Percentiles rank a stretch among this genome's conserved stretches.
phyloP scores from a whole-genome alignment of 1,140 invertebrate species.

The Drosophila erecta region DNA sequence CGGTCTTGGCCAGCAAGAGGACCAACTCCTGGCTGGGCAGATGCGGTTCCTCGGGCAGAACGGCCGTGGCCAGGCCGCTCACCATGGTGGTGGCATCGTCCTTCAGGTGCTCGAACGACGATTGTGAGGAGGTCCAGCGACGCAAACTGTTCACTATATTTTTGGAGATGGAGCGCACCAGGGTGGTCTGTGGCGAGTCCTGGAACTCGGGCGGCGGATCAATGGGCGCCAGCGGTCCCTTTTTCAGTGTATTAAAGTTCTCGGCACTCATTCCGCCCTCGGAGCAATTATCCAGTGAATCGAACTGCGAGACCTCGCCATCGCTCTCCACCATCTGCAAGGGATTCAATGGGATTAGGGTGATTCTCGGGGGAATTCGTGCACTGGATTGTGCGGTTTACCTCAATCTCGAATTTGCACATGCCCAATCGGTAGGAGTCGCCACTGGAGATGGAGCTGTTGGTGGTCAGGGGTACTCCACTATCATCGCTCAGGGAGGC shows the following conservation, averaged over 20 bases:
- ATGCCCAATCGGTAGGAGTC: conserved; percentile 85
- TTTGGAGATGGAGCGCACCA: conserved; percentile 78
- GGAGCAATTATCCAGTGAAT: conserved; percentile 88
- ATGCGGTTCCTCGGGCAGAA: conserved; percentile 19
- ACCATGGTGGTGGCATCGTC: conserved; percentile 57
- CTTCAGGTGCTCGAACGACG: conserved; percentile 77
- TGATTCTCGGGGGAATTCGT: not conserved
- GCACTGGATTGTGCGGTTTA: conserved; percentile 39
- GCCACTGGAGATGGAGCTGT: conserved; percentile 86
- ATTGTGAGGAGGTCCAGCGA: conserved; percentile 81
- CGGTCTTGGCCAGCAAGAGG: conserved; percentile 44
- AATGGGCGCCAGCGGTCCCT: conserved; percentile 90
- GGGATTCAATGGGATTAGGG: not conserved
- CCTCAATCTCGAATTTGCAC: conserved; percentile 85
- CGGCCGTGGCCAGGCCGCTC: conserved; percentile 10
- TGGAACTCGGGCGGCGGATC: conserved; percentile 93
- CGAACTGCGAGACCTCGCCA: conserved; percentile 88
- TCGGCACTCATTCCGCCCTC: conserved; percentile 90
- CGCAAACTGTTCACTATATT: conserved; percentile 75
- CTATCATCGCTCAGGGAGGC: conserved; percentile 86
- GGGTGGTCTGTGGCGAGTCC: conserved; percentile 84
- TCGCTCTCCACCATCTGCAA: conserved; percentile 88
- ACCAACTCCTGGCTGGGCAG: conserved; percentile 46
- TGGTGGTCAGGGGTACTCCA: conserved; percentile 86
- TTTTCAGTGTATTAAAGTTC: conserved; percentile 92